These are phyloP conservation scores for Sapajus apella DNA, from an alignment of 2,113 vertebrate genomes.

Conservation along the genomic window DNA sequence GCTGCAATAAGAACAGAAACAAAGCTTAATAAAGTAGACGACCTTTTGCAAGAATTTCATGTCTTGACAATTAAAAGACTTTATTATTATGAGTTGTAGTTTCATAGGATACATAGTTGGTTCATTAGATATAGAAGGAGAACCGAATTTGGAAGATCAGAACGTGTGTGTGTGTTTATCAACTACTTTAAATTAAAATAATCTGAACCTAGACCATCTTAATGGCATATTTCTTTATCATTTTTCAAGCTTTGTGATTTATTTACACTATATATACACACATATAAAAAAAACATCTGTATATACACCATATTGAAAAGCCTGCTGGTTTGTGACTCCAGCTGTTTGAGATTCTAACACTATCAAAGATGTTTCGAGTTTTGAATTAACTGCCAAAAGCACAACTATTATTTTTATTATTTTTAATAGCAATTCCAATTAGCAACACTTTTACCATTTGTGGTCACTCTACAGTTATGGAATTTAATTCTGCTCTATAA, in stretches of 20 bases:
- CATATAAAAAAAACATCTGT: neutral
- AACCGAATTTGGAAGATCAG: neutral
- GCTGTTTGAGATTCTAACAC: neutral
- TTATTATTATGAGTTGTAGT: neutral
- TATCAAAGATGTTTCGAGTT: neutral
- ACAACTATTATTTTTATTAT: neutral
- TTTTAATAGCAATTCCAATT: neutral
- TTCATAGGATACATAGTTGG: neutral
- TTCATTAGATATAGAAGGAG: neutral
- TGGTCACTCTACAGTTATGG: neutral
- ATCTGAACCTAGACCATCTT: conserved; percentile 30
- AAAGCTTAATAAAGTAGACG: neutral
- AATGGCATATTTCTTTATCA: neutral
- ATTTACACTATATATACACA: neutral
- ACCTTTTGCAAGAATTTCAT: neutral
- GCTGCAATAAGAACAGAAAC: neutral
- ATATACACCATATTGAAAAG: neutral
- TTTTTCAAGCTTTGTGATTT: neutral
- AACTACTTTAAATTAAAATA: neutral
- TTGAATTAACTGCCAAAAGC: neutral
- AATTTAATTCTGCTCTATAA: conserved; percentile 31
- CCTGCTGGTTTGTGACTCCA: conserved; percentile 9
- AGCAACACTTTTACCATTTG: neutral
- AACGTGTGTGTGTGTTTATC: neutral
- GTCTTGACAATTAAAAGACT: neutral